These are phyloP conservation scores for Arrhopalites spinosus DNA, from an alignment of 2,888 invertebrate genomes.

Conservation along the genomic window DNA sequence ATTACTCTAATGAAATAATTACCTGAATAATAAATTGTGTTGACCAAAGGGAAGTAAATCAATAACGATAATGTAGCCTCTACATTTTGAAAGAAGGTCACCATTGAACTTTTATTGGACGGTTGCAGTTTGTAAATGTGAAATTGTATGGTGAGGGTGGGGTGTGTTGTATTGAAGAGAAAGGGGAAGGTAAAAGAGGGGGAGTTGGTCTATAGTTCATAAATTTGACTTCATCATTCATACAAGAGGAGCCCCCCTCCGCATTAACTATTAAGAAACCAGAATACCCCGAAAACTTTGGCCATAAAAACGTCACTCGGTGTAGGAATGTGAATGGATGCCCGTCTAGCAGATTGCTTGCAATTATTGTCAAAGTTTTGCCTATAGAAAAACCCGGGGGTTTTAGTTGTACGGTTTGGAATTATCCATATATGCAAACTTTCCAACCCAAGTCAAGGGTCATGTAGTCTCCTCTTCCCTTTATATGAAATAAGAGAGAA, in stretches of 20 bases:
- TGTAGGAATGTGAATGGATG: slow-evolving; percentile 25
- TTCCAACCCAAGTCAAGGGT: no score
- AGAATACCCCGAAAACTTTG: slow-evolving; percentile 19
- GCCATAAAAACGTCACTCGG: slow-evolving; percentile 30
- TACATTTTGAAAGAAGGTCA: no score
- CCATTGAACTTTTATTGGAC: no score
- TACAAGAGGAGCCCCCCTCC: no score
- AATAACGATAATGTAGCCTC: no score
- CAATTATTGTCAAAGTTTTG: slow-evolving; percentile 11
- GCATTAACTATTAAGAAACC: no score
- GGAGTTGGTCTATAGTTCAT: background rate
- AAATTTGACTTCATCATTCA: slow-evolving; percentile 18
- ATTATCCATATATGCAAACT: no score
- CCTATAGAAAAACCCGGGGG: background rate
- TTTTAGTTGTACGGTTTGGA: no score
- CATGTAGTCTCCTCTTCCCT: background rate
- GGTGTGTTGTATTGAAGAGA: background rate
- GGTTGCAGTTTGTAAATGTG: no score
- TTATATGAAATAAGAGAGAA: background rate
- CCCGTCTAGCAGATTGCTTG: slow-evolving; percentile 22
- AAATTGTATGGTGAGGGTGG: background rate
- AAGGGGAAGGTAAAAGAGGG: background rate
- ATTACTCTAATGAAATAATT: no score
- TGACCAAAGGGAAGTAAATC: no score
- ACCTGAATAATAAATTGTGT: no score